Base-by-base conservation (phyloP, 2,888 invertebrate genomes). In the Tinea trinotella region DNA sequence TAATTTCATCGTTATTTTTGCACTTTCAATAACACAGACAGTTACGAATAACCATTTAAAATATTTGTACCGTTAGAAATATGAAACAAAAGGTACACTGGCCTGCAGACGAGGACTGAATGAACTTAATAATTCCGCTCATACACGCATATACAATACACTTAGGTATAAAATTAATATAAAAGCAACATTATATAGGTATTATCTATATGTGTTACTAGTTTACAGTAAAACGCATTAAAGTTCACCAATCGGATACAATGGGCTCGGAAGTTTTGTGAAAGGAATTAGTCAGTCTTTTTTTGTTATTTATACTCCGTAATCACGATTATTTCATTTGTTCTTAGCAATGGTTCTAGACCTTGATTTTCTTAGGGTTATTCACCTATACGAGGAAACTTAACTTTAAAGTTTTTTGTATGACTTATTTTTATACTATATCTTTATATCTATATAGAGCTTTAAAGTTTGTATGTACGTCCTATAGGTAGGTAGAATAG, bases 271-370 rank as follows among this genome's bases (percentile, higher is more conserved):
- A n/a, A n/a, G 17, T 6, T 44, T 15, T 44, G 46, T 46, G 46
- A 46, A 46, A 46, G 46, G 46, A 17, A 46, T 19, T 46, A 13
- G 13, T 15, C n/a, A 19, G 7, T 46, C 1, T 46, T 46, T 46
- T 46, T 46, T 46, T 46, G 46, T 46, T 19, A n/a, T n/a, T n/a
- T n/a, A n/a, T 46, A 19, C 19, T 46, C 46, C 46, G 46, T 46
- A 46, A 46, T 46, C 17, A 40, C 40, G 40, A 40, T 40, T 40
- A 30, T 30, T 30, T 30, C 30, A 30, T 4, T 30, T 30, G 30
- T 30, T n/a, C n/a, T n/a, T n/a, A n/a, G n/a, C n/a, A n/a, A n/a
- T n/a, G n/a, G n/a, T n/a, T 30, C 13, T 40, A 40, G 40, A 40
- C 40, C 40, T 40, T 40, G 40, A 40, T 40, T 40, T 40, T 15